Base-by-base conservation (phyloP, 2,113 vertebrate species). In the Grantiella picta region DNA sequence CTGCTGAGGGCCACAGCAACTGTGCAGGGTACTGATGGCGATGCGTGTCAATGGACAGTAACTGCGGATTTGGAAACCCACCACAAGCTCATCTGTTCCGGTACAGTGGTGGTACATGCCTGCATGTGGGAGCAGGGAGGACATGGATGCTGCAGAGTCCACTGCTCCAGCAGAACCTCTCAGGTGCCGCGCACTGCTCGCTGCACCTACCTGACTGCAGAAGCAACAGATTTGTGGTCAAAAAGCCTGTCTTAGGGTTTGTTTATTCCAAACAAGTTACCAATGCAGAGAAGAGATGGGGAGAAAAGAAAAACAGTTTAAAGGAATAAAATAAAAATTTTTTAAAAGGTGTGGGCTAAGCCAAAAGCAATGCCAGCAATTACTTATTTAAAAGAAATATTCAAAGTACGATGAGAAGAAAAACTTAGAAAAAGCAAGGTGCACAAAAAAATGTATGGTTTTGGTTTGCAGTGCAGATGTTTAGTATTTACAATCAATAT, bases 401-500 rank as follows among this genome's bases (percentile, higher is more conserved):
- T 90, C 78, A 13, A 83, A 78, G 38, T 23, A 86, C 13, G 54
- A 94, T 80, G 59, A 60, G 60, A 86, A 78, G 89, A 83, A 86
- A 78, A 93, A 78, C 63, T 87, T 44, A 77, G 79, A 77, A 88
- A 92, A 93, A 91, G 88, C 88, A 96, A 97, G 89, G 94, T 96
- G 86, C 73, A 92, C 81, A 78, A 79, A 88, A 65, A 78, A 82
- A 72, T 60, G 69, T 54, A 76, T 92, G 94, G 80, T 59, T 94
- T 93, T 76, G 59, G 66, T 96, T 95, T 95, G 76, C 78, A 70
- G 45, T 81, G 69, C 94, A 97, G 85, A 89, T 95, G 87, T 95
- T 96, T 83, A 90, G 42, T 77, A 87, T 97, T 97, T 97, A 97
- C 70, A 94, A 96, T 97, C 94, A 97, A 91, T 95, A 95, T 85